Conservation (phyloP, 2,113 vertebrate genomes). For the Hemibagrus wyckioides region DNA sequence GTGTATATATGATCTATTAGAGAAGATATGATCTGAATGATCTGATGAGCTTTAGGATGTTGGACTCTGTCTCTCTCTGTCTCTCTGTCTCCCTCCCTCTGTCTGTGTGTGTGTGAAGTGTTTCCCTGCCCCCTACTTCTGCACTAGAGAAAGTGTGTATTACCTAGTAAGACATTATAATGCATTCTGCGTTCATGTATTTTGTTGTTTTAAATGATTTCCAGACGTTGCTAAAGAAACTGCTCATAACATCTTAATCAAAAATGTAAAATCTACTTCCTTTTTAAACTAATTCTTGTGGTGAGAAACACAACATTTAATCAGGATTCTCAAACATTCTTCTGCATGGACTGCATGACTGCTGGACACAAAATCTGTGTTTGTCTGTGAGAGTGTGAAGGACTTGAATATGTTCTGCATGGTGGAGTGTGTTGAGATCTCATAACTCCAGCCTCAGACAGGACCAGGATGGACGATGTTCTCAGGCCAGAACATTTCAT, state of each 20-base stretch:
- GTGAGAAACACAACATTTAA: neutral
- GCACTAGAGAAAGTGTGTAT: neutral
- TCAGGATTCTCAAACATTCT: neutral
- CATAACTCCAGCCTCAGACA: neutral
- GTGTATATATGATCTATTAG: conserved; percentile 9
- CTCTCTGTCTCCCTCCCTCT: neutral
- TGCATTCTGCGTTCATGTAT: neutral
- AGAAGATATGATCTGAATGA: too few species aligned
- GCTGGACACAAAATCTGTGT: neutral
- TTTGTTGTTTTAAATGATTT: too few species aligned
- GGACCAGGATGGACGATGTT: neutral
- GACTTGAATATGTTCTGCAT: neutral
- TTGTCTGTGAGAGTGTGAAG: neutral
- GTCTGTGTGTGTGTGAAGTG: neutral
- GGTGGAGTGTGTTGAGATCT: neutral
- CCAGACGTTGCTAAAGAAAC: too few species aligned
- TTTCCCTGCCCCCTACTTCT: neutral
- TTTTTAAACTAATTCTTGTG: neutral
- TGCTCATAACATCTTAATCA: too few species aligned
- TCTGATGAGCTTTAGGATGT: neutral
- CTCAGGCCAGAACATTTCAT: too few species aligned
- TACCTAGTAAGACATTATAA: neutral
- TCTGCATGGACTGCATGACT: neutral
- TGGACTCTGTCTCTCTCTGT: neutral
- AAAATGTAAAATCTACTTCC: neutral